Base-by-base conservation (phyloP, 2,113 vertebrate species). In the Bagarius yarrelli region DNA sequence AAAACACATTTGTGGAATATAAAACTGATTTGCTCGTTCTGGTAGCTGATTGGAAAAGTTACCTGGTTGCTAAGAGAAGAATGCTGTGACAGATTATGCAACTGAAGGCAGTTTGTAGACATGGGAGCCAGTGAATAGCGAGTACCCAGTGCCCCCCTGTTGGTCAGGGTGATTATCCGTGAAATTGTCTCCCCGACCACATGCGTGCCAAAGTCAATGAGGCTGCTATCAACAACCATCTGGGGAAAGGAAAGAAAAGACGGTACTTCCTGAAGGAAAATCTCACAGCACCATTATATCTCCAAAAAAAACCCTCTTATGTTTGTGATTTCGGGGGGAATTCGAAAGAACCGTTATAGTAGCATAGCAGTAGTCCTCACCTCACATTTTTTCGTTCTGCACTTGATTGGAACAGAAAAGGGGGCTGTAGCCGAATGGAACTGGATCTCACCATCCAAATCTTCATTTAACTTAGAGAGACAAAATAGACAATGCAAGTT, bases 141-240 rank as follows among this genome's bases (percentile, higher is more conserved):
- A 0, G 95, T 93, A 86, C 94, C 94, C 88, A 96, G 67, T 72
- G 95, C 95, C 18, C 97, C 97, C 1, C 76, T 79, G 87, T 98
- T 99, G 86, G 90, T 95, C 92, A 99, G 87, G 19, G 86, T 96
- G 93, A 99, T 87, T 79, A 85, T 81, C 88, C 81, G 93, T 86
- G 94, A 93, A 82, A 95, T 87, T 50, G 90, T 95, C 87, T 98
- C 94, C 47, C 97, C 97, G 78, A 98, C 94, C 81, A 96, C 89
- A 6, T 95, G 94, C 76, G 91, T 93, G 78, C 97, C 96, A 23
- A 98, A 98, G 88, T 96, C 93, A 80, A 99, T 84, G 85, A 93
- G 88, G 84, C 92, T 89, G 86, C 90, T 93, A 93, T 98, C 96
- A 5, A 98, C 92, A 66, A 94, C 91, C 86, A 96, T 89, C 97